Evolutionary conservation across 1,140 invertebrate species (phyloP), one percentile per base, ranked within the genome.

Genomic region (Liolophura sinensis): DNA sequence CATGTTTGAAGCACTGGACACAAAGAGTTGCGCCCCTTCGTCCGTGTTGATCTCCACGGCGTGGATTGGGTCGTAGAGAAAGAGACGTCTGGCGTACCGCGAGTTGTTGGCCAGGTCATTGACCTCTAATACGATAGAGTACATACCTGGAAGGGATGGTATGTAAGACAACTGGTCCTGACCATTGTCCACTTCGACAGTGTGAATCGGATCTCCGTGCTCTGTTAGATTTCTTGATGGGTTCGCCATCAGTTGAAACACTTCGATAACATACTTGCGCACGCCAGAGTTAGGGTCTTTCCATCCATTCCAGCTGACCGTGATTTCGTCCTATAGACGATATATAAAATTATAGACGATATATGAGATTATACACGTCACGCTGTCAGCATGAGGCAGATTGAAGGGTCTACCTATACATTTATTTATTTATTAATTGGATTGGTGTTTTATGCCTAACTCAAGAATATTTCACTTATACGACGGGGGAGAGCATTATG

Each of bases 11-110:
- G 64, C 69, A 55, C 59, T 58, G 18, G 47, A 18, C 31, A 66
- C 56, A 12, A 63, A 94, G 86, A 76, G 93, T 91, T 62, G 92
- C 92, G 85, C 93, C 90, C 79, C 90, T 90, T 81, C 20, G 47
- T 11, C n/a, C 4, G 18, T 0, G 16, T 67, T 93, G 91, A 86
- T 92, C 92, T 86, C 94, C 91, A 85, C 91, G 90, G 91, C 94
- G n/a, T 66, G 69, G 15, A 40, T 46, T n/a, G 27, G 18, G 27
- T 73, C 71, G 59, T 70, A 75, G 3, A 73, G 59, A 49, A 62
- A 60, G 9, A 74, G 57, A 1, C 68, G 60, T 51, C 73, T 55
- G 12, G 57, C 65, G 40, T 63, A 68, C n/a, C 16, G 16, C 11
- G 68, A 62, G 57, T 74, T 74, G 46, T 71, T 71, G 16, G 68